Evolutionary conservation across 2,113 vertebrate species (phyloP).

Genomic region (Sprattus sprattus): DNA sequence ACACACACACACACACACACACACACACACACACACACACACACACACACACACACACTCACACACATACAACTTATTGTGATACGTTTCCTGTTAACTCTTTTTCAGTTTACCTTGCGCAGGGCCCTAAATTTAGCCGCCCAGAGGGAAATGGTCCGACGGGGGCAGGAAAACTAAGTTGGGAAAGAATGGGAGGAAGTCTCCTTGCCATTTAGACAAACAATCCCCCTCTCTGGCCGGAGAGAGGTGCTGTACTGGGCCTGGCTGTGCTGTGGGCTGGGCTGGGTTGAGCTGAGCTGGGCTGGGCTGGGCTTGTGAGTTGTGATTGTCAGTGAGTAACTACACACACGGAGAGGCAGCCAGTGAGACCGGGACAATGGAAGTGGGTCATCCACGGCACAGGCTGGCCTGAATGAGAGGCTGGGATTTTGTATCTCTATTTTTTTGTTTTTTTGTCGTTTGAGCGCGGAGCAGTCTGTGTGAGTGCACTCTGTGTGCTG

Average conservation of each 20-base stretch:
- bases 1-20: constrained; percentile 29
- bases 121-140: constrained; percentile 83
- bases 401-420: not conserved
- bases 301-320: not conserved
- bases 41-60: constrained; percentile 23
- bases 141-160: constrained; percentile 76
- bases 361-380: not conserved
- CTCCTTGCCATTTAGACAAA: constrained; percentile 83
- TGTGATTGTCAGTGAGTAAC: not conserved
- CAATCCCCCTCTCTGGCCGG: constrained; percentile 77
- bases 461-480: not conserved
- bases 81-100: constrained; percentile 83
- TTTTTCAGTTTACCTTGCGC: constrained; percentile 74
- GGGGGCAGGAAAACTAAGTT: constrained; percentile 92
- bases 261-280: not conserved
- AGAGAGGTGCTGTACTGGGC: constrained; percentile 47
- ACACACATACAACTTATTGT: constrained; percentile 60
- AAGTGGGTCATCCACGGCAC: not conserved
- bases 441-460: not conserved
- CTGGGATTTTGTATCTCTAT: not conserved
- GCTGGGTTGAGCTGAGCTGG: not conserved
- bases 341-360: not conserved
- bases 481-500: not conserved
- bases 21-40: constrained; percentile 25
- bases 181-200: constrained; percentile 98